A percentile compares a stretch with the other conserved stretches of the same genome.
phyloP scores from a whole-genome alignment of 2,888 invertebrate species.

The Ariolimax columbianus region DNA sequence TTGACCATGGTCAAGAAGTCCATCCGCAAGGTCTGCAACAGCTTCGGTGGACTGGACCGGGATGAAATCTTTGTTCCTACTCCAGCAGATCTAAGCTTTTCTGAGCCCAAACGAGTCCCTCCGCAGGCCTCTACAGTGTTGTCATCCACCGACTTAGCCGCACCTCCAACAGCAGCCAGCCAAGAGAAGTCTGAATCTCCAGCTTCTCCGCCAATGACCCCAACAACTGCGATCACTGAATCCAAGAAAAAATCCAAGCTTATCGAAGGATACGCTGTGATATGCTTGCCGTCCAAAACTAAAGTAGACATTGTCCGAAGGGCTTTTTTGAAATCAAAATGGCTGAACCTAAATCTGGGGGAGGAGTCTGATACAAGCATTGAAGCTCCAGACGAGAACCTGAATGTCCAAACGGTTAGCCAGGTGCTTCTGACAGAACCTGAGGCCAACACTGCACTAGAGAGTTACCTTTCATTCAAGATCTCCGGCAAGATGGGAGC shows the following conservation, averaged over 20 bases:
- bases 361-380: conserved; percentile 62
- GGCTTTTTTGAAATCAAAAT: conserved; percentile 54
- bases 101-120: conserved; percentile 20
- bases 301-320: conserved; percentile 74
- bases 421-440: conserved; percentile 68
- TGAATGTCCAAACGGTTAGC: conserved; percentile 71
- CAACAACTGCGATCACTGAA: conserved; percentile 18
- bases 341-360: conserved; percentile 42
- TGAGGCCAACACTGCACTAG: conserved; percentile 71
- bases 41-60: conserved; percentile 73
- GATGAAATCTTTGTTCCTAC: conserved; percentile 75
- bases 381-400: conserved; percentile 68
- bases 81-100: conserved; percentile 46
- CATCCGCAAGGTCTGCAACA: conserved; percentile 67
- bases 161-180: background rate
- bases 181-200: conserved; percentile 12
- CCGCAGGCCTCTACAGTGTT: background rate
- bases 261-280: conserved; percentile 73
- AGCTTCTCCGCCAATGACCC: background rate
- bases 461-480: conserved; percentile 70
- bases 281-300: conserved; percentile 71
- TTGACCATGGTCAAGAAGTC: conserved; percentile 65
- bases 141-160: background rate
- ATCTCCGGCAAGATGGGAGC: conserved; percentile 58
- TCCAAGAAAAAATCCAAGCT: conserved; percentile 37